phyloP scores from a whole-genome alignment of 2,797 vertebrate genomes.

The Limnodromus scolopaceus region DNA sequence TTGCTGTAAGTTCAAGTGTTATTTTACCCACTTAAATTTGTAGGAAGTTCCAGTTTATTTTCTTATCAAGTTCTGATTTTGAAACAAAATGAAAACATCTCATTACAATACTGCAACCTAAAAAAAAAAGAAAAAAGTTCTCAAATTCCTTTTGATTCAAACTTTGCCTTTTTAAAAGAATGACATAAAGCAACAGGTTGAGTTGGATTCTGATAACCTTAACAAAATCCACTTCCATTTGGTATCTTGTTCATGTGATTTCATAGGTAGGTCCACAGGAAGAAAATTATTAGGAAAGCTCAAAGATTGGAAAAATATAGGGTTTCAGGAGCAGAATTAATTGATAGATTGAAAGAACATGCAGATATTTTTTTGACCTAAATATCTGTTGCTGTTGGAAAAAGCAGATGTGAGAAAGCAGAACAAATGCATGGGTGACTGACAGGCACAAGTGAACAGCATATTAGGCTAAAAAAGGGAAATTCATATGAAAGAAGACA shows the following conservation, averaged over 20 bases:
- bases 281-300: neutral
- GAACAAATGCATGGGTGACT: neutral
- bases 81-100: neutral
- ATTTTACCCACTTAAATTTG: neutral
- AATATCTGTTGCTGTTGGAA: neutral
- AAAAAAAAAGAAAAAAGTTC: neutral
- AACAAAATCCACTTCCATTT: neutral
- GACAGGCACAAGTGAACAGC: neutral
- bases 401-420: neutral
- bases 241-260: neutral
- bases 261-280: neutral
- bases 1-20: neutral
- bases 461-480: neutral
- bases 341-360: neutral
- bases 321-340: neutral
- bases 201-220: neutral
- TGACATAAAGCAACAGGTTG: neutral
- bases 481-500: neutral
- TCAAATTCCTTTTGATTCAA: neutral
- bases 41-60: neutral
- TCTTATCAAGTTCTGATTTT: neutral
- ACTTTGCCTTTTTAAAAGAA: neutral
- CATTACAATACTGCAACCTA: neutral
- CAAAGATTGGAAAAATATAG: neutral
- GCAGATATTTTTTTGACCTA: neutral